phyloP scores from a whole-genome alignment of 2,797 vertebrate species.

The Parauchenoglanis ngamensis region DNA sequence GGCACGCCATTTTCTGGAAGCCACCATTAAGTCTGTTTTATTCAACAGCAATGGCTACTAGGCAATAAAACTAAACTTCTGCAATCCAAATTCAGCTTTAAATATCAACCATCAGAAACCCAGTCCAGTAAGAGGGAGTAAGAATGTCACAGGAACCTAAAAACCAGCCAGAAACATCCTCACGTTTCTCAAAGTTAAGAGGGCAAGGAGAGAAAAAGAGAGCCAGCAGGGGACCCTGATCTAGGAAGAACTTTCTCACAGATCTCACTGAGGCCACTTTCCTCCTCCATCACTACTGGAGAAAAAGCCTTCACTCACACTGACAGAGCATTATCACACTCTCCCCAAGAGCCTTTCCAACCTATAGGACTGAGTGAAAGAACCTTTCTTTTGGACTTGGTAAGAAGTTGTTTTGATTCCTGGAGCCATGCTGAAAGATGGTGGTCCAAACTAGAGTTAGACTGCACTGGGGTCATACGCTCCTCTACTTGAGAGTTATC shows the following conservation, averaged over 20 bases:
- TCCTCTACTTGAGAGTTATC: constrained; percentile 6
- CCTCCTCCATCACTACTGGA: background rate
- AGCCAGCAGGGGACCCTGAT: background rate
- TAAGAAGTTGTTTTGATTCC: background rate
- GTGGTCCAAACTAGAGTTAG: background rate
- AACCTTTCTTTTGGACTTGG: background rate
- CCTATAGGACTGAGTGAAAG: background rate
- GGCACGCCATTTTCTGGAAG: background rate
- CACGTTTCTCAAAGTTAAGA: background rate
- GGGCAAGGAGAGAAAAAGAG: background rate
- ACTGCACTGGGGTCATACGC: constrained; percentile 1
- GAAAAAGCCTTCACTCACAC: background rate
- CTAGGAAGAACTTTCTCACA: constrained; percentile 2
- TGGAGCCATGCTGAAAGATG: background rate
- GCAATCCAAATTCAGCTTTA: background rate
- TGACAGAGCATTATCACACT: constrained; percentile 3
- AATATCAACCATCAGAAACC: background rate
- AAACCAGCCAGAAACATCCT: background rate
- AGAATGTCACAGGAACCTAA: background rate
- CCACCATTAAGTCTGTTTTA: background rate
- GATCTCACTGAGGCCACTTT: constrained; percentile 4
- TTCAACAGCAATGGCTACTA: background rate
- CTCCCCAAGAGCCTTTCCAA: constrained; percentile 9
- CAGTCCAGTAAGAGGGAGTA: background rate
- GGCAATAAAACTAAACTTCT: background rate